Base-by-base conservation (phyloP, 2,797 vertebrate species). In the Aulostomus chinensis region DNA sequence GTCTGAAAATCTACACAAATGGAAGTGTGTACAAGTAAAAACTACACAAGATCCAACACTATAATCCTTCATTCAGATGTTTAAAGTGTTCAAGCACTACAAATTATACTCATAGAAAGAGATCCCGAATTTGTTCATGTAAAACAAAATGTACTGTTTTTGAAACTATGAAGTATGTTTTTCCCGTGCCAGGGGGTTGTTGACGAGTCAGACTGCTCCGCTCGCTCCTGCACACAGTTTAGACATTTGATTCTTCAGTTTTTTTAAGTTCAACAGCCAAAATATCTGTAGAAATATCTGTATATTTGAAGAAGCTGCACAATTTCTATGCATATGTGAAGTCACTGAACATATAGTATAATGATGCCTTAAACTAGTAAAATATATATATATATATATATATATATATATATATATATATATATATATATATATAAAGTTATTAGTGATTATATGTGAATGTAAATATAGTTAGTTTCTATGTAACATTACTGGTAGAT, bases 281-380 rank as follows among this genome's bases (percentile, higher is more conserved):
- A 61, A 54, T 38, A 28, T 41, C n/a, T 32, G 11, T 24, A 51
- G 7, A 14, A 12, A 3, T 43, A 3, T 39, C n/a, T n/a, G n/a
- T n/a, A n/a, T n/a, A 22, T 62, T 59, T 48, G 13, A 58, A 58
- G 39, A 65, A 24, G 34, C 15, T 57, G 50, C 55, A 58, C 52
- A 37, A 34, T 46, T 58, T 81, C 78, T 83, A 73, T 89, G 74
- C 78, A 83, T 85, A 25, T 36, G 29, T 39, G n/a, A 24, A 22
- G 21, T 35, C 36, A 47, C 35, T 71, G n/a, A 73, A 55, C 46
- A 47, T 65, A 32, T 30, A 16, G 11, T 52, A 7, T 55, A 62
- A 14, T 13, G n/a, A 56, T 52, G 56, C 69, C 51, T 85, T 82
- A 49, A 64, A 63, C 45, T 50, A 48, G 29, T 52, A 30, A 29